A percentile compares a stretch with the other conserved stretches of the same genome.
Conservation (phyloP, 2,113 vertebrate species). For the Heterocephalus glaber region DNA sequence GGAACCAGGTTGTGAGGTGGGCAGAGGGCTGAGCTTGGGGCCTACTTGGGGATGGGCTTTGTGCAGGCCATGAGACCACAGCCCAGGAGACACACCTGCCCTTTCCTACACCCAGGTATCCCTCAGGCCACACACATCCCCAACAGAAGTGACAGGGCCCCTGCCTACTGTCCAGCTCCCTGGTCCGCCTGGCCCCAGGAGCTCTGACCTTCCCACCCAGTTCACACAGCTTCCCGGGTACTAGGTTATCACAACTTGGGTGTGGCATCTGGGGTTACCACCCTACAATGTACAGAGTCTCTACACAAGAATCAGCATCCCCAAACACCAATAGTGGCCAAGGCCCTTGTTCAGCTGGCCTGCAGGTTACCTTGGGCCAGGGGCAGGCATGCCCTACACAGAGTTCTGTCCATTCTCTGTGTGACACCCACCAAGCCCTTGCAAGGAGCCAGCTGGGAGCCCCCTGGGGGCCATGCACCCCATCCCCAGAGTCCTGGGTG, state of each 20-base stretch:
- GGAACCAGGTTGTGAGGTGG: neutral
- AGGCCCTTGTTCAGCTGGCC: too few species aligned
- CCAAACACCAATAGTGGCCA: neutral
- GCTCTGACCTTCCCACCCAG: too few species aligned
- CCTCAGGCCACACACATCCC: neutral
- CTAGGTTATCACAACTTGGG: accelerated
- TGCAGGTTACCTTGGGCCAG: neutral
- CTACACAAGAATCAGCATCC: neutral
- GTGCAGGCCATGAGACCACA: neutral
- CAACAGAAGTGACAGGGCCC: neutral
- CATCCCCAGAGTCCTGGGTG: neutral
- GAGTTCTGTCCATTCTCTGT: neutral
- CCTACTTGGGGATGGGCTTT: neutral
- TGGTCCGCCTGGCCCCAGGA: neutral
- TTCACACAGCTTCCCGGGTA: too few species aligned
- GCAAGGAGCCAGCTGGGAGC: neutral
- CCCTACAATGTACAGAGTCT: neutral
- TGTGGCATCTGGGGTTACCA: neutral
- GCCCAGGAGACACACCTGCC: neutral
- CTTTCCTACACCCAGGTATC: neutral
- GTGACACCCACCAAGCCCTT: neutral
- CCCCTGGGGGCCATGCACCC: neutral
- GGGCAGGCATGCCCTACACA: neutral
- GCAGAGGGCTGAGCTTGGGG: neutral
- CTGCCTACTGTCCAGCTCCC: neutral